These are phyloP conservation scores for Acronicta aceris DNA, from an alignment of 2,888 invertebrate species.

Conservation along the genomic window DNA sequence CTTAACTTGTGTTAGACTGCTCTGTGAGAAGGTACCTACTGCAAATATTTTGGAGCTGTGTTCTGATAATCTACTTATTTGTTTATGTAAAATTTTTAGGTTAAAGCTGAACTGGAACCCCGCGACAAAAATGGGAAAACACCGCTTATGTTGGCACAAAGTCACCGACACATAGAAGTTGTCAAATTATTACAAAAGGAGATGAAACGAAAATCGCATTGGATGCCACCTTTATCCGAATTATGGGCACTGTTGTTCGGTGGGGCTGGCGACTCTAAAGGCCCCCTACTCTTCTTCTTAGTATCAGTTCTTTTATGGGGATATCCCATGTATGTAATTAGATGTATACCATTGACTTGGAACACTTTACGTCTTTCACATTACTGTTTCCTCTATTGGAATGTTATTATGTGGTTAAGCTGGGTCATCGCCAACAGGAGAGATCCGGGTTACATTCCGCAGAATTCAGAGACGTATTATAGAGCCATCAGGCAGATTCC, in stretches of 20 bases:
- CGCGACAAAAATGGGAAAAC: conserved; percentile 98
- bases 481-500: conserved; percentile 97
- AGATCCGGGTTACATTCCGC: conserved; percentile 96
- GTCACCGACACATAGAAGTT: conserved; percentile 95
- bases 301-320: conserved; percentile 96
- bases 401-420: conserved; percentile 97
- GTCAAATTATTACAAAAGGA: conserved; percentile 94
- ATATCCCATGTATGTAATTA: conserved; percentile 97
- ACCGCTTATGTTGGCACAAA: conserved; percentile 96
- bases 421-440: conserved; percentile 96
- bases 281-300: conserved; percentile 95
- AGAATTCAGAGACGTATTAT: conserved; percentile 97
- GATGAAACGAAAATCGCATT: conserved; percentile 94
- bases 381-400: conserved; percentile 97
- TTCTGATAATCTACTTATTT: too few species aligned
- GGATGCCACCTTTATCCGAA: conserved; percentile 96
- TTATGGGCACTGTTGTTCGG: conserved; percentile 97
- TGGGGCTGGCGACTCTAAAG: conserved; percentile 97
- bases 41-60: not conserved
- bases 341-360: conserved; percentile 97
- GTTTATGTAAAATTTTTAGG: conserved; percentile 81
- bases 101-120: conserved; percentile 95
- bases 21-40: conserved; percentile 94
- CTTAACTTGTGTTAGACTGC: conserved; percentile 94
- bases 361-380: conserved; percentile 95